Percentiles rank a stretch among this genome's conserved stretches.
Evolutionary conservation across 2,113 vertebrate genomes (phyloP).

Genomic region (Ictalurus punctatus): DNA sequence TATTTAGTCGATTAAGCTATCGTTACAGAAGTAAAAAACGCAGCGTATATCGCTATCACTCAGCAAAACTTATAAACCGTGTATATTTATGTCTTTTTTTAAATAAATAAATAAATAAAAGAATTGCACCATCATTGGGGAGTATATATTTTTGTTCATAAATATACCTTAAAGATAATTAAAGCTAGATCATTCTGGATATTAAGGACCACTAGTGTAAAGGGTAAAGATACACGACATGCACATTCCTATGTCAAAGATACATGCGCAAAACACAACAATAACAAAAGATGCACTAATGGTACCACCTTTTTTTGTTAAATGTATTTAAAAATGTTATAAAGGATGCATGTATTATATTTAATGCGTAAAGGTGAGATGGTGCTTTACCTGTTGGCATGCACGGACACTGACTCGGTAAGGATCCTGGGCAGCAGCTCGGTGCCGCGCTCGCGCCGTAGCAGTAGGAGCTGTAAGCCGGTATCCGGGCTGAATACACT

Average conservation of each 20-base stretch:
- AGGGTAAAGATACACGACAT: background rate
- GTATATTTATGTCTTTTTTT: background rate
- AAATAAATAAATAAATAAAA: background rate
- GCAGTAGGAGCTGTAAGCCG: slow-evolving; percentile 90
- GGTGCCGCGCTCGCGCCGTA: slow-evolving; percentile 90
- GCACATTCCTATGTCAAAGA: background rate
- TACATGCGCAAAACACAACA: background rate
- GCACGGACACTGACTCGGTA: slow-evolving; percentile 88
- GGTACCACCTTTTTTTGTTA: background rate
- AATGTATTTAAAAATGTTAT: background rate
- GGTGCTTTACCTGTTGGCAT: slow-evolving; percentile 81
- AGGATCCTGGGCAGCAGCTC: slow-evolving; percentile 83
- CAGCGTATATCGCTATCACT: background rate
- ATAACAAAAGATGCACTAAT: background rate
- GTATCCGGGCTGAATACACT: slow-evolving; percentile 85
- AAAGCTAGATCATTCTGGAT: background rate
- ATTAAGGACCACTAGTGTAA: background rate
- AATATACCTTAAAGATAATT: background rate
- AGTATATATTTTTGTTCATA: background rate
- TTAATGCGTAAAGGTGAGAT: background rate
- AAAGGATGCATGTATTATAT: background rate
- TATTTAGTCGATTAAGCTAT: background rate
- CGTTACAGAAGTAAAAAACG: background rate
- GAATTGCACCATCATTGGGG: background rate
- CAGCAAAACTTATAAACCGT: background rate